Evolutionary conservation across 2,797 vertebrate species (phyloP).

Genomic region (Cirrhinus molitorella): DNA sequence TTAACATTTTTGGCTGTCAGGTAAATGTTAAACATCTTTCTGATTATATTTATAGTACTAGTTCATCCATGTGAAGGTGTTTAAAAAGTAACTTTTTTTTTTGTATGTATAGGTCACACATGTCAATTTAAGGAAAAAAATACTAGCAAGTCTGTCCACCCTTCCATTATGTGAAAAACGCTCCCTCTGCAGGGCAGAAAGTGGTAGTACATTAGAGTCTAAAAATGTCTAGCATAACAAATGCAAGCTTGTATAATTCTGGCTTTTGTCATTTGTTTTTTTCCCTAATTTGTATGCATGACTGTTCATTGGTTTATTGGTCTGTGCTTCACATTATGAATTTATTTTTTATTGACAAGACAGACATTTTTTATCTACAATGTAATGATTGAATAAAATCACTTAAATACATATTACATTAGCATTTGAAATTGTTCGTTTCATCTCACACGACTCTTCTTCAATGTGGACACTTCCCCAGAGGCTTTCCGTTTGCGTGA

Average conservation of each 20-base stretch:
- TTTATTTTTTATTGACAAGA: slow-evolving; percentile 28
- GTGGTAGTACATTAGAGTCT: not conserved
- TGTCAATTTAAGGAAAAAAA: not conserved
- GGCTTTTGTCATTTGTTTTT: too few relatives aligned
- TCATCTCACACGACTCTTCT: slow-evolving; percentile 78
- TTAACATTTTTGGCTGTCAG: not conserved
- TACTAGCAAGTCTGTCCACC: not conserved
- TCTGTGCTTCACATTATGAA: not conserved
- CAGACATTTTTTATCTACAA: slow-evolving; percentile 9
- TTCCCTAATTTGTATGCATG: too few relatives aligned
- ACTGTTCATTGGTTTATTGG: not conserved
- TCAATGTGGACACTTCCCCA: slow-evolving; percentile 77
- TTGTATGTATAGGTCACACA: not conserved
- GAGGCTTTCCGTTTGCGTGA: slow-evolving; percentile 90
- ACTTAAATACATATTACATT: slow-evolving; percentile 31
- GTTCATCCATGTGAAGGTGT: not conserved
- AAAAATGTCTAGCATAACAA: not conserved
- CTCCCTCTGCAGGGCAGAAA: slow-evolving; percentile 19
- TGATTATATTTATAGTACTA: not conserved
- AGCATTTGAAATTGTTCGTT: not conserved
- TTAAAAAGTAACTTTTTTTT: not conserved
- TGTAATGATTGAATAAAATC: slow-evolving; percentile 27
- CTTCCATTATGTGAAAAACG: not conserved
- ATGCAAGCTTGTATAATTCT: not conserved
- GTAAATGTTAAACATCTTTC: not conserved